Conservation (phyloP, 2,797 vertebrate species). For the Protosalanx chinensis region DNA sequence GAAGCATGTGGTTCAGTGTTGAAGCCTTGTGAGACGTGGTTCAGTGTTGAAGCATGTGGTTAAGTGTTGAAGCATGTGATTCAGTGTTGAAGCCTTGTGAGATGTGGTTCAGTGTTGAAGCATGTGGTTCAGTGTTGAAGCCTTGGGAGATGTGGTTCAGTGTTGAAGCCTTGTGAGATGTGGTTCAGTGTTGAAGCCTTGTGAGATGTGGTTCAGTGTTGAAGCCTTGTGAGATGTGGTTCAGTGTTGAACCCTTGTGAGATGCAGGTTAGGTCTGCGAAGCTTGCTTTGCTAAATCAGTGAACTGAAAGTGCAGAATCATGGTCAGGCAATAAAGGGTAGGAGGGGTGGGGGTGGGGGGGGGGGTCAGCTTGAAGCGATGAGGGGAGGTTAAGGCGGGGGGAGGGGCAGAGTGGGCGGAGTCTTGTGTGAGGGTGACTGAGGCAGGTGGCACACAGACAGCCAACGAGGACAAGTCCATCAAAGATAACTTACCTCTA, state of each 20-base stretch:
- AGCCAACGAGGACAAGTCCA: slow-evolving; percentile 45
- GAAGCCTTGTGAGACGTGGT: too few relatives aligned
- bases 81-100: slow-evolving; percentile 33
- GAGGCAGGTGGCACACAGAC: slow-evolving; percentile 56
- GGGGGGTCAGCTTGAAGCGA: slow-evolving; percentile 34
- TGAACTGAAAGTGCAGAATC: slow-evolving; percentile 51
- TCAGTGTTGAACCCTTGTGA: slow-evolving; percentile 33
- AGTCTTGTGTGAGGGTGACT: slow-evolving; percentile 39
- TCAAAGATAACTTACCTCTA: slow-evolving; percentile 68
- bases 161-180: slow-evolving; percentile 45
- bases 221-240: too few relatives aligned
- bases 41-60: slow-evolving; percentile 45
- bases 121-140: slow-evolving; percentile 45
- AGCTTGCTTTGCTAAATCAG: slow-evolving; percentile 45
- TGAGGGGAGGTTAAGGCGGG: slow-evolving; percentile 19
- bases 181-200: slow-evolving; percentile 42
- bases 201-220: slow-evolving; percentile 40
- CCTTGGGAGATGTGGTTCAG: slow-evolving; percentile 38
- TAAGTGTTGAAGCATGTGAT: slow-evolving; percentile 45
- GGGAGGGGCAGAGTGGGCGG: slow-evolving; percentile 5
- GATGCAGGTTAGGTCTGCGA: slow-evolving; percentile 46
- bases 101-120: slow-evolving; percentile 45
- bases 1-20: too few relatives aligned
- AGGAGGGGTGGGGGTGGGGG: slow-evolving; percentile 14
- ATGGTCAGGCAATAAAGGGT: slow-evolving; percentile 43